These are phyloP conservation scores for Clamator glandarius DNA, from an alignment of 2,797 vertebrate species.

Conservation along the genomic window DNA sequence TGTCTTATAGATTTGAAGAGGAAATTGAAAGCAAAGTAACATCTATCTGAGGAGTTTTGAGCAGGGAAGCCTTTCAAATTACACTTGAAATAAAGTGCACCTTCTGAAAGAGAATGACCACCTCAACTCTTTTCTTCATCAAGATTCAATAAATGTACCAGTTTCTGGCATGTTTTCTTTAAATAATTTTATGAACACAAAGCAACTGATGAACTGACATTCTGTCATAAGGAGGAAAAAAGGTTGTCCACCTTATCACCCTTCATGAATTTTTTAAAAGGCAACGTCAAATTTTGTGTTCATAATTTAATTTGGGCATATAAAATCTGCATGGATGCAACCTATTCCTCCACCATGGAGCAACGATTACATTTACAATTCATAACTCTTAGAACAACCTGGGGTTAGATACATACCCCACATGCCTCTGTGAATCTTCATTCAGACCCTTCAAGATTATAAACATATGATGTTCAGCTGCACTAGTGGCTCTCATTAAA, in stretches of 20 bases:
- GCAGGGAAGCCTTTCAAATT: not conserved
- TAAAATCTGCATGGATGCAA: not conserved
- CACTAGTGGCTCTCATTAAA: not conserved
- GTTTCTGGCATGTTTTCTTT: not conserved
- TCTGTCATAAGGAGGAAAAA: not conserved
- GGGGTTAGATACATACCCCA: not conserved
- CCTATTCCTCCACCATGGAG: not conserved
- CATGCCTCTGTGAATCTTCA: not conserved
- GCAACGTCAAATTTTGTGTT: not conserved
- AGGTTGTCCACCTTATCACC: not conserved
- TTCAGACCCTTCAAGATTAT: not conserved
- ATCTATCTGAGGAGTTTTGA: not conserved
- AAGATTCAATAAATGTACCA: not conserved
- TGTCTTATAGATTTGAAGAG: not conserved
- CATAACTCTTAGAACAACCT: not conserved
- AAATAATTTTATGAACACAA: not conserved
- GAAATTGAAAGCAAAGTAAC: not conserved
- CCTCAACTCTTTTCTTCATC: not conserved
- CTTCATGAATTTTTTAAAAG: not conserved
- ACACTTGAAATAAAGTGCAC: not conserved
- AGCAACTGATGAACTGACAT: not conserved
- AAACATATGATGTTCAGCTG: not conserved
- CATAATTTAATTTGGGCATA: not conserved
- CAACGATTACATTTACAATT: not conserved
- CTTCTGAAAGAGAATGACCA: not conserved